Conservation (phyloP, 2,888 invertebrate genomes). For the Tolmerus cingulatus region DNA sequence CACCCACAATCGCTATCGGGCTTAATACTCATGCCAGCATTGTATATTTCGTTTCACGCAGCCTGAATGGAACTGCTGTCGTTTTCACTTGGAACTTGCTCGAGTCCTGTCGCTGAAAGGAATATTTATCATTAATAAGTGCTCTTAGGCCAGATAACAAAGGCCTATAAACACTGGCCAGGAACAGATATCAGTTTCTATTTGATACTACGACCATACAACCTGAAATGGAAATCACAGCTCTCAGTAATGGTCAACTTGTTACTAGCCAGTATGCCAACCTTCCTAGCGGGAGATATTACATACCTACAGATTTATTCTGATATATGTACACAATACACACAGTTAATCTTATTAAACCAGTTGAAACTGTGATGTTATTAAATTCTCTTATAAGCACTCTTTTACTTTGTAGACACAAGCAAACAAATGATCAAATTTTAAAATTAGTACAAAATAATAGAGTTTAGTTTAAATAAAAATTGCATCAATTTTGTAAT, state of each 20-base stretch:
- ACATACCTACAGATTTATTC: background rate
- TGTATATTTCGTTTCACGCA: background rate
- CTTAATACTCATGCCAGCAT: background rate
- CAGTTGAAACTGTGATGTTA: background rate
- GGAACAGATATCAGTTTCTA: background rate
- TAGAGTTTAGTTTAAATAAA: no score
- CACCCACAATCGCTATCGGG: background rate
- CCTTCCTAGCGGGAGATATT: background rate
- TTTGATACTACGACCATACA: background rate
- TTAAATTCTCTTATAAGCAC: background rate
- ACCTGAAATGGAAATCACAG: background rate
- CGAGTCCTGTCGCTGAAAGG: background rate
- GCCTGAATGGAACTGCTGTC: background rate
- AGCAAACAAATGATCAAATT: no score
- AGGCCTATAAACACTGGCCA: background rate
- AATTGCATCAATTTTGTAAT: no score
- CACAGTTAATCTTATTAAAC: background rate
- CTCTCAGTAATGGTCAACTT: background rate
- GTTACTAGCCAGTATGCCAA: background rate
- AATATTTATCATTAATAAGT: conserved; percentile 19
- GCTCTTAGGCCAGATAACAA: conserved; percentile 16
- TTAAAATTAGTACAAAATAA: no score
- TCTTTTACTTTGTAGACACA: background rate
- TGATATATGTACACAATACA: background rate
- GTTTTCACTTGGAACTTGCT: conserved; percentile 1